Percentiles rank a stretch among this genome's conserved stretches.
Evolutionary conservation across 2,113 vertebrate species (phyloP).

Genomic region (Pseudopipra pipra): DNA sequence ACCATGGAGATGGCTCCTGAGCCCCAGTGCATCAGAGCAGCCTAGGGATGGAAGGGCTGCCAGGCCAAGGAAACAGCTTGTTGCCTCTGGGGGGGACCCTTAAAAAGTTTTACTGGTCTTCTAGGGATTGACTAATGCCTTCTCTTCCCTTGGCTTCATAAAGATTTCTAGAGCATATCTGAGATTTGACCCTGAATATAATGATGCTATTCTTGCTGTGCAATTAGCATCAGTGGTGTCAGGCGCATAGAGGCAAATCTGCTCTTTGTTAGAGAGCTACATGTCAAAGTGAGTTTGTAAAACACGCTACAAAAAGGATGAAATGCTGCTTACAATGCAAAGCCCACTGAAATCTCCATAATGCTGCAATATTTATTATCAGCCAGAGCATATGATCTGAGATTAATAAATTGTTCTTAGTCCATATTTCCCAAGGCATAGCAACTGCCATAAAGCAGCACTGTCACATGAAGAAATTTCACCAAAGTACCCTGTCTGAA

Average conservation of each 20-base stretch:
- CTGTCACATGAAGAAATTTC: not conserved
- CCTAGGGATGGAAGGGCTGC: not conserved
- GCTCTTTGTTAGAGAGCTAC: slow-evolving; percentile 11
- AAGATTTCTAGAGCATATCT: not conserved
- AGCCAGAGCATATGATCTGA: slow-evolving; percentile 9
- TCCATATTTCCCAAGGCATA: not conserved
- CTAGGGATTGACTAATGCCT: not conserved
- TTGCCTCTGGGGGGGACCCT: not conserved
- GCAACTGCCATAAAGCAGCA: not conserved
- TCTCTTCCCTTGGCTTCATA: not conserved
- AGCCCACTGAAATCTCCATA: slow-evolving; percentile 18
- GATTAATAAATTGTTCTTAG: slow-evolving; percentile 41
- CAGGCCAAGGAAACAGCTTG: not conserved
- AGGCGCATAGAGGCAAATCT: not conserved
- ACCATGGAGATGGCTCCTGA: not conserved
- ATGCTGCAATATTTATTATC: slow-evolving; percentile 17
- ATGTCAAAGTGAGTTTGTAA: slow-evolving; percentile 23
- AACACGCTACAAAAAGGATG: not conserved
- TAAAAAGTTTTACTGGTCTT: not conserved
- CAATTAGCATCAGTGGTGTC: not conserved
- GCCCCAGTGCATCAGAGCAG: not conserved
- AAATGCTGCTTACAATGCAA: slow-evolving; percentile 16
- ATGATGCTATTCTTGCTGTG: not conserved
- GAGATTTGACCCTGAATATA: not conserved
- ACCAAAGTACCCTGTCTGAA: not conserved